These are phyloP conservation scores for Montipora capricornis DNA, from an alignment of 64 coral and sea anemone species.

Conservation along the genomic window DNA sequence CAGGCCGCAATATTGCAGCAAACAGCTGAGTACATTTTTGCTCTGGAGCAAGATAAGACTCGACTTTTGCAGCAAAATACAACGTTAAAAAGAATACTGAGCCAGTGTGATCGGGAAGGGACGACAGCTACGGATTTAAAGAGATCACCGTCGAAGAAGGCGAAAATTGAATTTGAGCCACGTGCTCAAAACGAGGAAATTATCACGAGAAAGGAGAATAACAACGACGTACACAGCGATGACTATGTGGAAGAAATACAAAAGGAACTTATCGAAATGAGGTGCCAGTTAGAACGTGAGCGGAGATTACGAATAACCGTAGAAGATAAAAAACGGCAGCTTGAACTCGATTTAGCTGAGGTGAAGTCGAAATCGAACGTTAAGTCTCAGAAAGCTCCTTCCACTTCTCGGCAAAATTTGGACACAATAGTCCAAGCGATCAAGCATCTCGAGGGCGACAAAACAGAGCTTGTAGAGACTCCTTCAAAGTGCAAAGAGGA, in stretches of 20 bases:
- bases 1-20: too few relatives aligned
- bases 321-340: constrained; percentile 83
- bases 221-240: constrained; percentile 77
- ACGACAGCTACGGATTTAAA: constrained; percentile 64
- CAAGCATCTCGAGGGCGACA: constrained; percentile 88
- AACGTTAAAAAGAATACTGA: constrained; percentile 90
- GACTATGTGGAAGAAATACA: constrained; percentile 91
- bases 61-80: constrained; percentile 93
- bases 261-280: constrained; percentile 95
- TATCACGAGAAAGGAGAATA: constrained; percentile 61
- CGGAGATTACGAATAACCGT: constrained; percentile 81
- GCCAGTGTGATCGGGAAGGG: constrained; percentile 84
- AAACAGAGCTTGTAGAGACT: constrained; percentile 81
- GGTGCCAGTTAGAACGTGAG: constrained; percentile 95
- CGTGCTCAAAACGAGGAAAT: constrained; percentile 35
- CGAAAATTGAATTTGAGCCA: constrained; percentile 8
- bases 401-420: constrained; percentile 76
- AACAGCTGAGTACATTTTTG: too few relatives aligned
- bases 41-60: constrained; percentile 94
- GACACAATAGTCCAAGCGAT: constrained; percentile 94
- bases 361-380: constrained; percentile 64
- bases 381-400: constrained; percentile 56
- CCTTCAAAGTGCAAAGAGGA: constrained; percentile 89
- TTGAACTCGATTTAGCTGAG: constrained; percentile 85
- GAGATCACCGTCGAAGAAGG: constrained; percentile 38